These are phyloP conservation scores for Tragelaphus buxtoni DNA, from an alignment of 2,113 vertebrate species.

Conservation along the genomic window DNA sequence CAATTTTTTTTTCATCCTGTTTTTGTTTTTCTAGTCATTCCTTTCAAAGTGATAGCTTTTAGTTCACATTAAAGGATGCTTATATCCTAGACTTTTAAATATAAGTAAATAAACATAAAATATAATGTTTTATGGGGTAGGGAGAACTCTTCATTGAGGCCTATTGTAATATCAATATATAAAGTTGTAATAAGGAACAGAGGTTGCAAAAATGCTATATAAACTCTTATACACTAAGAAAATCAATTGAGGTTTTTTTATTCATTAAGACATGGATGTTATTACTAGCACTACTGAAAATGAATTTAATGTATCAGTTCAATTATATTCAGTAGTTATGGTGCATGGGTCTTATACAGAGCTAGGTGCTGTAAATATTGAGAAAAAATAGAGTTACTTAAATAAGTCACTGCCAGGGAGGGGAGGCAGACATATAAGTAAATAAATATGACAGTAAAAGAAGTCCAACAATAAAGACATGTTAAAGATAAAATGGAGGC, in stretches of 20 bases:
- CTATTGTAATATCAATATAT: not conserved
- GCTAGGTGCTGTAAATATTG: not conserved
- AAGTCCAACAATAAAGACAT: not conserved
- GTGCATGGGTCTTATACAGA: not conserved
- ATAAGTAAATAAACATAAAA: not conserved
- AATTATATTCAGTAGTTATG: not conserved
- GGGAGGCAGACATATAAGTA: not conserved
- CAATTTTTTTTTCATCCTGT: not conserved
- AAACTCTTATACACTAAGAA: not conserved
- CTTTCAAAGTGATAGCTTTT: not conserved
- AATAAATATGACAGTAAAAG: not conserved
- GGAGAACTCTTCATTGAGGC: not conserved
- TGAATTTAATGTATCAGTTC: not conserved
- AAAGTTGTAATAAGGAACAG: not conserved
- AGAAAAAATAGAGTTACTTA: not conserved
- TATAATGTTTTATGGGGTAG: not conserved
- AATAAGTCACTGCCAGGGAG: not conserved
- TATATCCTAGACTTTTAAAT: not conserved
- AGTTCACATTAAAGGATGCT: not conserved
- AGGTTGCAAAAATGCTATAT: not conserved
- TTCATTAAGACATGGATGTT: not conserved
- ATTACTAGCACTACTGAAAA: not conserved
- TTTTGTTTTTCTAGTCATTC: not conserved
- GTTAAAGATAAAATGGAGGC: not conserved
- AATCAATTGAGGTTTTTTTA: not conserved